Evolutionary conservation across 2,888 invertebrate genomes (phyloP).

Genomic region (Pachydiplax longipennis): DNA sequence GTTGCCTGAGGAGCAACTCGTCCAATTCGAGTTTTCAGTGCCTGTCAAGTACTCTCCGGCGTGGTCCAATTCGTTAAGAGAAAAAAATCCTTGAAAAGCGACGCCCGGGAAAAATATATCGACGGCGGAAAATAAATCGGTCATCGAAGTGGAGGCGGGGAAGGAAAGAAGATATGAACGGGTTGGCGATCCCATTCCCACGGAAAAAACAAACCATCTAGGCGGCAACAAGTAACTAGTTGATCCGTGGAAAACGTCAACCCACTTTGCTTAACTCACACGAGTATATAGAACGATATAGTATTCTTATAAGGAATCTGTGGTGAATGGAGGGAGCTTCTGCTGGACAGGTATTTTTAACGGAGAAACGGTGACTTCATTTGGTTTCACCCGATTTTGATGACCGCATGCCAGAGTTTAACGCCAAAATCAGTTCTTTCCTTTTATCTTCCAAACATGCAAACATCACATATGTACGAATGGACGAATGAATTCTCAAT

Average conservation of each 20-base stretch:
- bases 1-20: neutral
- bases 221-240: neutral
- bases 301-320: too few relatives aligned
- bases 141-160: neutral
- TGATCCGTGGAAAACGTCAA: neutral
- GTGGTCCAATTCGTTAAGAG: constrained; percentile 5
- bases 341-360: too few relatives aligned
- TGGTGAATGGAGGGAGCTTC: too few relatives aligned
- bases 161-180: neutral
- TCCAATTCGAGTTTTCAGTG: neutral
- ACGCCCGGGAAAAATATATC: constrained; percentile 5
- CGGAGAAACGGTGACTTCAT: too few relatives aligned
- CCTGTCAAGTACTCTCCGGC: neutral
- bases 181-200: neutral
- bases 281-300: too few relatives aligned
- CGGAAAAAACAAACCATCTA: neutral
- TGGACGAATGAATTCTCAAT: too few relatives aligned
- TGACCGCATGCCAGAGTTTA: too few relatives aligned
- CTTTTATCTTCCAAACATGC: too few relatives aligned
- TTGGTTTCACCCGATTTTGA: too few relatives aligned
- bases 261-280: neutral
- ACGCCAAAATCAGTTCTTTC: too few relatives aligned
- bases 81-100: neutral
- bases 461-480: too few relatives aligned
- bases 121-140: neutral